Percentiles rank a stretch among this genome's conserved stretches.
Evolutionary conservation across 2,888 invertebrate genomes (phyloP).

Genomic region (Torymus tubicola): DNA sequence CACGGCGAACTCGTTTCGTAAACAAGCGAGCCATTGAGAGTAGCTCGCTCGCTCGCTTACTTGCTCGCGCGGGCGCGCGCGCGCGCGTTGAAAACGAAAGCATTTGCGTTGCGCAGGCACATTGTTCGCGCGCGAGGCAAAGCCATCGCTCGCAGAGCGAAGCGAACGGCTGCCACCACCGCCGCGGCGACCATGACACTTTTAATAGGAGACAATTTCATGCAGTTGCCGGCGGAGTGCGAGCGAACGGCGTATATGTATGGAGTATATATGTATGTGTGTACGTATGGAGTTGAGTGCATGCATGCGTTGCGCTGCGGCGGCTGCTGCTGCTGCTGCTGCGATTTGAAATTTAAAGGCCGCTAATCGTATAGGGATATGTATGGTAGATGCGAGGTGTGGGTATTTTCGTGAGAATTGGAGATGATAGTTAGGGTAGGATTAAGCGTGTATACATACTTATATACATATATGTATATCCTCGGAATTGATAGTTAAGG

Average conservation of each 20-base stretch:
- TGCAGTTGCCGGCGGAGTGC: constrained; percentile 64
- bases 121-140: constrained; percentile 25
- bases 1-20: constrained; percentile 43
- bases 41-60: neutral
- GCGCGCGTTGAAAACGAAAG: constrained; percentile 56
- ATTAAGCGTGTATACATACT: too few relatives aligned
- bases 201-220: constrained; percentile 75
- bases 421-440: too few relatives aligned
- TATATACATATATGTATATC: too few relatives aligned
- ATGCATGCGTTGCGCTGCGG: neutral
- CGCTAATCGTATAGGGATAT: constrained; percentile 61
- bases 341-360: constrained; percentile 72
- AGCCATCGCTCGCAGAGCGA: neutral
- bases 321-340: constrained; percentile 58
- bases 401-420: too few relatives aligned
- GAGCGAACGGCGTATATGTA: too few relatives aligned
- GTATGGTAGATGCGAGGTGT: too few relatives aligned
- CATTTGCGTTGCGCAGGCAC: constrained; percentile 55
- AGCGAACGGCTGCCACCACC: constrained; percentile 29
- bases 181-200: constrained; percentile 72
- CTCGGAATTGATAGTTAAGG: too few relatives aligned
- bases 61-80: neutral
- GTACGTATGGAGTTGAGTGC: neutral
- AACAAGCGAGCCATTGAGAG: constrained; percentile 27
- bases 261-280: neutral